These are phyloP conservation scores for Bradypodion pumilum DNA, from an alignment of 2,797 vertebrate species.

Conservation along the genomic window DNA sequence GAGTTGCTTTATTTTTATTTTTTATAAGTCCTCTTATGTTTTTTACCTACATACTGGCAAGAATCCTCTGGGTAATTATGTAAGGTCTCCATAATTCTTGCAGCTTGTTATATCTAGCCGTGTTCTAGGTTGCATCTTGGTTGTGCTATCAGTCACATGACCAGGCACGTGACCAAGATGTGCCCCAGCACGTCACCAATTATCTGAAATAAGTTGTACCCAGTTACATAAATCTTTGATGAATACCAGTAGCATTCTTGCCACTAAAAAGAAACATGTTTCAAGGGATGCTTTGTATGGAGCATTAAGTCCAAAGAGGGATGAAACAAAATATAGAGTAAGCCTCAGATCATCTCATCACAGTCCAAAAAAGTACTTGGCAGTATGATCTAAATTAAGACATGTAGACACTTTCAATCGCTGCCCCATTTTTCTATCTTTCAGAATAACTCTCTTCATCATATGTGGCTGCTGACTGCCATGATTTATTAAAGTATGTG, in stretches of 20 bases:
- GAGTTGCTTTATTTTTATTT: conserved; percentile 37
- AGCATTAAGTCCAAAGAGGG: conserved; percentile 18
- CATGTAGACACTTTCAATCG: conserved; percentile 64
- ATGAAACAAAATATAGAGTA: conserved; percentile 32
- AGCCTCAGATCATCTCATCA: conserved; percentile 42
- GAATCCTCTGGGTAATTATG: too few relatives aligned
- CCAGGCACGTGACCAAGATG: too few relatives aligned
- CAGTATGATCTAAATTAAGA: conserved; percentile 59
- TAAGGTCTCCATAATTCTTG: too few relatives aligned
- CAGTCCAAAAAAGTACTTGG: conserved; percentile 36
- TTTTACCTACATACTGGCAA: too few relatives aligned
- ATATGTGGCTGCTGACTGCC: conserved; percentile 51
- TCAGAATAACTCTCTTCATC: conserved; percentile 63
- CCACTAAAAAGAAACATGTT: conserved; percentile 16
- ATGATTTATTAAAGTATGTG: conserved; percentile 64
- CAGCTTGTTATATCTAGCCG: too few relatives aligned
- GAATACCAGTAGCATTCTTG: not conserved
- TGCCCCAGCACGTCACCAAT: too few relatives aligned
- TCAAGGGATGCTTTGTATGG: not conserved
- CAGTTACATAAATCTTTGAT: too few relatives aligned
- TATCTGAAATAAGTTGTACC: too few relatives aligned
- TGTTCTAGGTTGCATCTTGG: too few relatives aligned
- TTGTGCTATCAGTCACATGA: too few relatives aligned
- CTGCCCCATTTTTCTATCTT: conserved; percentile 60
- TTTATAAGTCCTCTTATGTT: too few relatives aligned